These are phyloP conservation scores for Eptatretus atami DNA, from an alignment of 2,797 vertebrate genomes.

Conservation along the genomic window DNA sequence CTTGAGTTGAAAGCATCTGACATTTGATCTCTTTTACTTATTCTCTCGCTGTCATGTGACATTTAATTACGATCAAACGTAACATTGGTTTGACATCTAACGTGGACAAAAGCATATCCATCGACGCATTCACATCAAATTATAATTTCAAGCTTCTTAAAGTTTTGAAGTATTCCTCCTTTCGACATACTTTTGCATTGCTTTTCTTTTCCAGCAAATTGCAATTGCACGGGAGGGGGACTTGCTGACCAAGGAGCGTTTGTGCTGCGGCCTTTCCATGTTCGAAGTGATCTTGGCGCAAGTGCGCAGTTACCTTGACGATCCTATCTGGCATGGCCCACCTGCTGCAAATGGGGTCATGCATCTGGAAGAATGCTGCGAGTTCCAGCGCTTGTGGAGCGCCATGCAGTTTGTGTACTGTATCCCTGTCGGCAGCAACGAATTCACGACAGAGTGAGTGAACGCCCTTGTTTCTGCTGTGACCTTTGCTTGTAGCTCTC, in stretches of 20 bases:
- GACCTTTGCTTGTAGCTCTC: neutral
- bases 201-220: slow-evolving; percentile 39
- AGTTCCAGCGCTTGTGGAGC: slow-evolving; percentile 90
- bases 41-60: too few species aligned
- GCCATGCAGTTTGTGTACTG: slow-evolving; percentile 99
- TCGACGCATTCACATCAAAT: too few species aligned
- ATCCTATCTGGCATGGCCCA: slow-evolving; percentile 75
- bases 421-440: slow-evolving; percentile 76
- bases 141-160: neutral
- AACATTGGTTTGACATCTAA: too few species aligned
- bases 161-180: too few species aligned
- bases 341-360: slow-evolving; percentile 86
- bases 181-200: neutral
- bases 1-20: too few species aligned
- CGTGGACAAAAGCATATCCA: too few species aligned
- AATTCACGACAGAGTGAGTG: slow-evolving; percentile 91
- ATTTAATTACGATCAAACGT: too few species aligned
- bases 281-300: slow-evolving; percentile 87
- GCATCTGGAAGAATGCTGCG: slow-evolving; percentile 91
- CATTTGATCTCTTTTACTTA: too few species aligned
- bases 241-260: slow-evolving; percentile 73
- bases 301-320: slow-evolving; percentile 57
- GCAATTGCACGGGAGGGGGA: slow-evolving; percentile 82
- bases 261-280: slow-evolving; percentile 91
- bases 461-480: neutral